A percentile compares a stretch with the other conserved stretches of the same genome.
phyloP scores from a whole-genome alignment of 2,797 vertebrate species.

The Paguma larvata region DNA sequence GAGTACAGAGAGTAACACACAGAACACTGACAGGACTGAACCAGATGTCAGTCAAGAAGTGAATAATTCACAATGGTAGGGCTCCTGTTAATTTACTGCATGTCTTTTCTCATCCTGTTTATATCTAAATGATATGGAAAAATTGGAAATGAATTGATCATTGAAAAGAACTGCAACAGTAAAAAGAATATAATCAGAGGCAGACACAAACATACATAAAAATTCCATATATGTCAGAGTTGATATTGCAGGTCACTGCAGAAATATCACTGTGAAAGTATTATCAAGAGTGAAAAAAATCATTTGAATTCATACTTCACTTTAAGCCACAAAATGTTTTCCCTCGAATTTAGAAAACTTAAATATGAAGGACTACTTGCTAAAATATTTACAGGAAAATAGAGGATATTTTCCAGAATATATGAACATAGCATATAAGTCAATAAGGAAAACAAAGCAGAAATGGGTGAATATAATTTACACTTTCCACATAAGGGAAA shows the following conservation, averaged over 20 bases:
- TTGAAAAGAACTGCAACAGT: not conserved
- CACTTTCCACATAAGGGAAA: not conserved
- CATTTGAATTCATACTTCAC: not conserved
- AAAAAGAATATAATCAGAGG: not conserved
- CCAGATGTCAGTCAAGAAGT: not conserved
- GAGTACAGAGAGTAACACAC: not conserved
- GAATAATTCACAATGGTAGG: not conserved
- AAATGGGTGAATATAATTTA: not conserved
- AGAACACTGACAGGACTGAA: not conserved
- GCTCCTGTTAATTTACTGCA: not conserved
- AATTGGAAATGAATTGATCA: not conserved
- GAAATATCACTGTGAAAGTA: not conserved
- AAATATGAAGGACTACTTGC: not conserved
- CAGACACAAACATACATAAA: not conserved
- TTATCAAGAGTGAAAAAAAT: not conserved
- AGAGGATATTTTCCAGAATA: not conserved
- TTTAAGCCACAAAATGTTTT: not conserved
- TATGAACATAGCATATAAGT: not conserved
- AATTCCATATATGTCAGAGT: not conserved
- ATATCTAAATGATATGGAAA: not conserved
- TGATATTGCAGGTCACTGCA: not conserved
- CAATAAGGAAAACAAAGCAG: not conserved
- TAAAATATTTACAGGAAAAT: slow-evolving; percentile 26
- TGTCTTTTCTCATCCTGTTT: not conserved
- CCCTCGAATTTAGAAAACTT: not conserved